A percentile compares a stretch with the other conserved stretches of the same genome.
Evolutionary conservation across 1,140 invertebrate genomes (phyloP).

Genomic region (Drosophila pachea): DNA sequence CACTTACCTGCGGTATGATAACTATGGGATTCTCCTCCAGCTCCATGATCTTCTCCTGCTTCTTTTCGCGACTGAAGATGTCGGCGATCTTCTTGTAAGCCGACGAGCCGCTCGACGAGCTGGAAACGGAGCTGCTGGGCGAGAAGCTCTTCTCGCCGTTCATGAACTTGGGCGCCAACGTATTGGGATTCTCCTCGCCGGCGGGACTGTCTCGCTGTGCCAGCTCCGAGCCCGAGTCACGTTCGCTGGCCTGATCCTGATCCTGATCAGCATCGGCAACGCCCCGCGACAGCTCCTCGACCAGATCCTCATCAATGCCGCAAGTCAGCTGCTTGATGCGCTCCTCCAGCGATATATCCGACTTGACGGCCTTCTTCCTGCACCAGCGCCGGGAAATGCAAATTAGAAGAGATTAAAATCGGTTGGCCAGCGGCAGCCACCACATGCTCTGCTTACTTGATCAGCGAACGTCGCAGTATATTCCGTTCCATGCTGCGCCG

Average conservation of each 20-base stretch:
- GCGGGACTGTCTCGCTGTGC: constrained; percentile 80
- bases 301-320: constrained; percentile 84
- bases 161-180: constrained; percentile 68
- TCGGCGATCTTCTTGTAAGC: constrained; percentile 86
- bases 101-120: constrained; percentile 81
- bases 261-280: constrained; percentile 49
- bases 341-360: constrained; percentile 86
- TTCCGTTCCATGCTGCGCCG: constrained; percentile 86
- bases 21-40: constrained; percentile 79
- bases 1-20: constrained; percentile 75
- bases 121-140: constrained; percentile 80
- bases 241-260: constrained; percentile 37
- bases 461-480: constrained; percentile 84
- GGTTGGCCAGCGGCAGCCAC: too few species aligned
- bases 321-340: constrained; percentile 89
- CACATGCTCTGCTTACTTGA: constrained; percentile 81
- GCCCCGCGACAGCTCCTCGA: constrained; percentile 54
- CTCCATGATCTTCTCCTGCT: constrained; percentile 79
- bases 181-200: constrained; percentile 79
- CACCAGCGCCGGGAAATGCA: not conserved
- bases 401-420: not conserved
- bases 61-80: constrained; percentile 81
- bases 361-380: constrained; percentile 81
- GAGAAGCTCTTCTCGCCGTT: constrained; percentile 80
- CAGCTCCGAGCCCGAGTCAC: constrained; percentile 45